Conservation (phyloP, 1,140 invertebrate genomes). For the Drosophila albomicans region DNA sequence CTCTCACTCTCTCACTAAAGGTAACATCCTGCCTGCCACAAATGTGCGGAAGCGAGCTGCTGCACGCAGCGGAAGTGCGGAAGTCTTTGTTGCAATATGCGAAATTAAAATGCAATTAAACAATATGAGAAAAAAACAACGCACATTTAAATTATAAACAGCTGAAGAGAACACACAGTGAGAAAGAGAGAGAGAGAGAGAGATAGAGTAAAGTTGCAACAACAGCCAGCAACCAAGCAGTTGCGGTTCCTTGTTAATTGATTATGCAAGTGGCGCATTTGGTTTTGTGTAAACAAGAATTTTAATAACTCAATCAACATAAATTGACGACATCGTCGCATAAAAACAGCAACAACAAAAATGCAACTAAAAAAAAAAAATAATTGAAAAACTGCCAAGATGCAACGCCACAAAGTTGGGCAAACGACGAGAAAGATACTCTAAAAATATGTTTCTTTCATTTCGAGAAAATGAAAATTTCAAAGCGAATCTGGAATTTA, state of each 20-base stretch:
- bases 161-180: neutral
- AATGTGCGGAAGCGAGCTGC: slow-evolving; percentile 30
- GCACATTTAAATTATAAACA: slow-evolving; percentile 34
- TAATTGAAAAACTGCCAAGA: neutral
- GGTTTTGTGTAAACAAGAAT: slow-evolving; percentile 67
- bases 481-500: too few species aligned
- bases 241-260: slow-evolving; percentile 27
- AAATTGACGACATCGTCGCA: slow-evolving; percentile 43
- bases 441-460: neutral
- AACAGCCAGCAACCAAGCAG: neutral
- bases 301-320: slow-evolving; percentile 78
- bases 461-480: neutral
- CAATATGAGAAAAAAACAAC: slow-evolving; percentile 25
- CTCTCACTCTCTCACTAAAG: slow-evolving; percentile 8
- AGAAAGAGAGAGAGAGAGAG: too few species aligned
- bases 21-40: slow-evolving; percentile 27
- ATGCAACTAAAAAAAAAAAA: slow-evolving; percentile 15
- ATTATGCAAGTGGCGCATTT: slow-evolving; percentile 43
- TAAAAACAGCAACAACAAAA: slow-evolving; percentile 10
- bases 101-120: slow-evolving; percentile 56
- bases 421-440: neutral
- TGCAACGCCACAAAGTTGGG: neutral
- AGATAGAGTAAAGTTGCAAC: neutral
- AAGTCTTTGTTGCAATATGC: slow-evolving; percentile 31
- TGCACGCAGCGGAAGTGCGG: slow-evolving; percentile 38